A percentile compares a stretch with the other conserved stretches of the same genome.
phyloP scores from a whole-genome alignment of 1,140 invertebrate genomes.

The Drosophila parabipectinata region DNA sequence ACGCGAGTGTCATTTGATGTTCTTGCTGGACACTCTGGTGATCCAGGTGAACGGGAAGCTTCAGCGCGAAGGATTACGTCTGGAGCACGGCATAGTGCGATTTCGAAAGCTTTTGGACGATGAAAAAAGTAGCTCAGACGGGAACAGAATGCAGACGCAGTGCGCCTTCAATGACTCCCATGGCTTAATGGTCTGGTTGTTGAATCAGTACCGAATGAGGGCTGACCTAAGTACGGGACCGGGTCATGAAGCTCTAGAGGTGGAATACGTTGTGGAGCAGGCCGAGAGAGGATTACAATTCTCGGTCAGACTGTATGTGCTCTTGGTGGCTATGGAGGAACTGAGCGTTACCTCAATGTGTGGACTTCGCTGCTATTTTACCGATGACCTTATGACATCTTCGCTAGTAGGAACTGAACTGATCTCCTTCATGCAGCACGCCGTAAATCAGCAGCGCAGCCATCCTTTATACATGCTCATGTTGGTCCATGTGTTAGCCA shows the following conservation, averaged over 20 bases:
- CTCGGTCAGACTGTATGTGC: constrained; percentile 34
- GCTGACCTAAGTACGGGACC: constrained; percentile 13
- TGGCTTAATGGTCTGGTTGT: constrained; percentile 41
- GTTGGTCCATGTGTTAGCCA: constrained; percentile 33
- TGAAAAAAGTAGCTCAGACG: background rate
- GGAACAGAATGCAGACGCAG: constrained; percentile 20
- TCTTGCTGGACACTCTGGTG: constrained; percentile 40
- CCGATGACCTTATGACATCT: constrained; percentile 27
- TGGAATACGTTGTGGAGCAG: constrained; percentile 35
- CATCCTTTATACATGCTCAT: constrained; percentile 31
- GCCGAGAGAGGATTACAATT: constrained; percentile 11
- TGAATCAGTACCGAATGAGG: constrained; percentile 43
- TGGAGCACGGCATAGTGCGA: constrained; percentile 22
- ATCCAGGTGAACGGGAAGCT: constrained; percentile 37
- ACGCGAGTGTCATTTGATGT: constrained; percentile 45
- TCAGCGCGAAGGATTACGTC: constrained; percentile 11
- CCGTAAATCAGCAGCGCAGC: background rate
- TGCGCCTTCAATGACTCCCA: constrained; percentile 18
- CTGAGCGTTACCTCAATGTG: constrained; percentile 27
- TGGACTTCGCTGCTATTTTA: constrained; percentile 35
- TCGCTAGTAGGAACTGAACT: constrained; percentile 27
- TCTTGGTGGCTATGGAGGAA: constrained; percentile 47
- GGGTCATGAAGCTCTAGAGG: constrained; percentile 46
- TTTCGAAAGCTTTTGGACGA: constrained; percentile 43
- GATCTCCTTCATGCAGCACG: constrained; percentile 33